Evolutionary conservation across 2,888 invertebrate species (phyloP).

Genomic region (Invenusta paracnida): DNA sequence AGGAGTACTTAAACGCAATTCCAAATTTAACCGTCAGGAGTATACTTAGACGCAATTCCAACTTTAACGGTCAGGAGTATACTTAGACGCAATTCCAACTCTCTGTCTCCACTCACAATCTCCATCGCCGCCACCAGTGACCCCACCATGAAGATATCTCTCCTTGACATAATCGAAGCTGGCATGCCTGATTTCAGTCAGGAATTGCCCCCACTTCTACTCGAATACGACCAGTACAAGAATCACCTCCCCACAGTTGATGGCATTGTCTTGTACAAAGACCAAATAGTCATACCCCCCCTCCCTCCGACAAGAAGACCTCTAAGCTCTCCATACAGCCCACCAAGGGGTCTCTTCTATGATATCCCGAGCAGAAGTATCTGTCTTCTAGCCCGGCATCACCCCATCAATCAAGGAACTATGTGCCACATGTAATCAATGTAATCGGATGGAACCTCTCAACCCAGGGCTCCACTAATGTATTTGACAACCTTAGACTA

Average conservation of each 20-base stretch:
- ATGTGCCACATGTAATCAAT: constrained; percentile 44
- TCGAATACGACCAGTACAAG: not conserved
- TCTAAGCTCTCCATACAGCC: not conserved
- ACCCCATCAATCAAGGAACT: constrained; percentile 34
- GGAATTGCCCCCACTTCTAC: constrained; percentile 38
- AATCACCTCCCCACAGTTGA: not conserved
- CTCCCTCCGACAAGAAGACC: not conserved
- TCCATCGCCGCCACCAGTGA: no score
- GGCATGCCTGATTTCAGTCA: no score
- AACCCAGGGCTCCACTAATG: constrained; percentile 47
- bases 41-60: no score
- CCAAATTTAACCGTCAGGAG: no score
- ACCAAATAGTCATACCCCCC: not conserved
- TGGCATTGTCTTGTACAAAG: constrained; percentile 1
- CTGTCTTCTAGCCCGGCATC: constrained; percentile 49
- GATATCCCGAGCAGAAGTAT: constrained; percentile 46
- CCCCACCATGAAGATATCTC: no score
- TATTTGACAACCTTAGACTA: constrained; percentile 46
- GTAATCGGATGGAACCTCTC: constrained; percentile 47
- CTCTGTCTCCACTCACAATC: no score
- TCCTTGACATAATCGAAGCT: no score
- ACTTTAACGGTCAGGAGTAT: no score
- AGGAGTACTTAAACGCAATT: no score
- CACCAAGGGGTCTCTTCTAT: constrained; percentile 20
- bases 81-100: no score